Conservation (phyloP, 2,888 invertebrate species). For the Margaritifera margaritifera region DNA sequence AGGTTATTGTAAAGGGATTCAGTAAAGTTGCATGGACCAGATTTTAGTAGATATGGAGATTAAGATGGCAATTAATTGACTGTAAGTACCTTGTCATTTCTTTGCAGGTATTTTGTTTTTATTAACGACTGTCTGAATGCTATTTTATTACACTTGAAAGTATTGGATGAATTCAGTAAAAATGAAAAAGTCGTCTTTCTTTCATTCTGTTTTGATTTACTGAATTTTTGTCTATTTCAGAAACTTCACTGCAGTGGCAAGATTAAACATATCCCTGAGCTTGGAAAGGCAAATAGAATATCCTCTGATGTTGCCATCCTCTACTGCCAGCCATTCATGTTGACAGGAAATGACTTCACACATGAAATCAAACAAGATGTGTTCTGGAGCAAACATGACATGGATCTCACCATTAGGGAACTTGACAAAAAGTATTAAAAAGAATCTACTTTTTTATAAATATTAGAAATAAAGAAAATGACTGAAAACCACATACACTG, state of each 20-base stretch:
- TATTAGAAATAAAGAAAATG: no score
- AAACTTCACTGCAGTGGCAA: constrained; percentile 63
- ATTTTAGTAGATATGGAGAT: no score
- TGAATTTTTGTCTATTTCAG: constrained; percentile 34
- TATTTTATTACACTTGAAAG: no score
- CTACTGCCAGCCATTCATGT: constrained; percentile 61
- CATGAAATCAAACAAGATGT: constrained; percentile 44
- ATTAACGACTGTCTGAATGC: no score
- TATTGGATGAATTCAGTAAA: no score
- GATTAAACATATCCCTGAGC: constrained; percentile 34
- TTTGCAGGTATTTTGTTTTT: no score
- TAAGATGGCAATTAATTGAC: no score
- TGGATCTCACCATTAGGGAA: constrained; percentile 57
- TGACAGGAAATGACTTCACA: constrained; percentile 43
- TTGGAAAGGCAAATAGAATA: constrained; percentile 26
- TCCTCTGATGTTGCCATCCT: constrained; percentile 49
- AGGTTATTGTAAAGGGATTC: no score
- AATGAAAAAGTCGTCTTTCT: no score
- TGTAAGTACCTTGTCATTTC: no score
- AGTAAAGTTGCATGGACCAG: no score
- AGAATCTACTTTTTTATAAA: neutral
- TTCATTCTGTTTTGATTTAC: no score
- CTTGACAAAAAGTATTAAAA: constrained; percentile 54
- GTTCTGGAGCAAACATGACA: constrained; percentile 67
- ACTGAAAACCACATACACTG: neutral